Conservation (phyloP, 2,797 vertebrate genomes). For the Capromys pilorides region DNA sequence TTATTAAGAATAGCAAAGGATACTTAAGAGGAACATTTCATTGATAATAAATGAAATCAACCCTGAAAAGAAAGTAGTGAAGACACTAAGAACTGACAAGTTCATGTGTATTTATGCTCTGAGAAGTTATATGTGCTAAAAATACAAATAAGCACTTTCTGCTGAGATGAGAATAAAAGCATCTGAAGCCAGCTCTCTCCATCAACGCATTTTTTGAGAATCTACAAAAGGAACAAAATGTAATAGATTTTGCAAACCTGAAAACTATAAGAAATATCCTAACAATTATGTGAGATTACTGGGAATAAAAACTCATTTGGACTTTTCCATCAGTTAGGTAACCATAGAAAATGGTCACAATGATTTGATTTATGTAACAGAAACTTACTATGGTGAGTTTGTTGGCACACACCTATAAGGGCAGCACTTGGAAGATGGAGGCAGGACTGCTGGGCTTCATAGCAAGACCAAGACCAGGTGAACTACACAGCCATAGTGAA, state of each 20-base stretch:
- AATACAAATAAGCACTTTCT: neutral
- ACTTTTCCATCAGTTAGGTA: too few relatives aligned
- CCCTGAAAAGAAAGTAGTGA: too few relatives aligned
- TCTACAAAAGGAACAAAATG: neutral
- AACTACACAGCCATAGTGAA: neutral
- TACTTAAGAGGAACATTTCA: neutral
- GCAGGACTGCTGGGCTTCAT: neutral
- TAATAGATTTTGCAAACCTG: neutral
- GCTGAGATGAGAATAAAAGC: neutral
- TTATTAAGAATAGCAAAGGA: neutral
- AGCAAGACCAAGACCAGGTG: neutral
- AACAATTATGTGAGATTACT: neutral
- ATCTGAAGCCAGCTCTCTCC: neutral
- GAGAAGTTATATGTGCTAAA: neutral
- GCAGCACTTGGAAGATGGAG: neutral
- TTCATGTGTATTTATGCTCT: neutral
- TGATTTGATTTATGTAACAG: rapidly evolving
- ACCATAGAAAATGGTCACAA: rapidly evolving
- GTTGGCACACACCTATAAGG: neutral
- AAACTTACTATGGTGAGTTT: too few relatives aligned
- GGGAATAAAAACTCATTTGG: neutral
- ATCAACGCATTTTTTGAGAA: neutral
- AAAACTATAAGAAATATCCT: neutral
- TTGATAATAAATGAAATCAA: neutral
- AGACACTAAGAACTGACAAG: neutral